A percentile compares a stretch with the other conserved stretches of the same genome.
These are phyloP conservation scores for Tangara arthus DNA, from an alignment of 2,797 vertebrate species.

Conservation along the genomic window DNA sequence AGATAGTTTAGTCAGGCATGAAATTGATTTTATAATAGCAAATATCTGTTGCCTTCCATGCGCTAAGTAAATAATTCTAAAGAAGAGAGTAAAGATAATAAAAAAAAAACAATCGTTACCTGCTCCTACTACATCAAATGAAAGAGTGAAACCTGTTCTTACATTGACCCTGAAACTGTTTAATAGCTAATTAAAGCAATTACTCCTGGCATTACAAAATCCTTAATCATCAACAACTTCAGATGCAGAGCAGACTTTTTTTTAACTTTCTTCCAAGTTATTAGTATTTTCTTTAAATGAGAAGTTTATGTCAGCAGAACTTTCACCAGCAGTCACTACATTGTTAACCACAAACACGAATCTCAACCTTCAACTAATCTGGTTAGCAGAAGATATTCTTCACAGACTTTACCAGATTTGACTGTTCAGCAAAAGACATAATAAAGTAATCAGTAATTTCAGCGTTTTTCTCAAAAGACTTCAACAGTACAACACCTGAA, in stretches of 20 bases:
- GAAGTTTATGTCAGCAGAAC: neutral
- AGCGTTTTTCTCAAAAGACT: neutral
- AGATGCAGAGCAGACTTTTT: neutral
- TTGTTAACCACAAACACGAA: neutral
- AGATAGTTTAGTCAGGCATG: conserved; percentile 90
- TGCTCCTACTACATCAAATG: conserved; percentile 89
- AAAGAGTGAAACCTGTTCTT: conserved; percentile 85
- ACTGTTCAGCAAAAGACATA: neutral
- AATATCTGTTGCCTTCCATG: conserved; percentile 91
- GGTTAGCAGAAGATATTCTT: neutral
- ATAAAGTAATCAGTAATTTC: neutral
- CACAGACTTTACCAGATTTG: neutral
- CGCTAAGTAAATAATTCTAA: conserved; percentile 96
- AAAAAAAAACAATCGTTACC: conserved; percentile 89
- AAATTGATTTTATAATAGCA: conserved; percentile 99
- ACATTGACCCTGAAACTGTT: conserved; percentile 92
- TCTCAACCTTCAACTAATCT: fast-evolving
- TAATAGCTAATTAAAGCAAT: conserved; percentile 96
- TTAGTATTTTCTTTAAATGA: neutral
- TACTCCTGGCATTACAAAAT: conserved; percentile 83
- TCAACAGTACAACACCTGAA: neutral
- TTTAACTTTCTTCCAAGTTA: neutral
- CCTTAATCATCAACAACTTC: conserved; percentile 80
- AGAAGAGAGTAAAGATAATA: conserved; percentile 90
- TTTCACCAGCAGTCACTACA: neutral